Conservation (phyloP, 2,888 invertebrate species). For the Panopea generosa region DNA sequence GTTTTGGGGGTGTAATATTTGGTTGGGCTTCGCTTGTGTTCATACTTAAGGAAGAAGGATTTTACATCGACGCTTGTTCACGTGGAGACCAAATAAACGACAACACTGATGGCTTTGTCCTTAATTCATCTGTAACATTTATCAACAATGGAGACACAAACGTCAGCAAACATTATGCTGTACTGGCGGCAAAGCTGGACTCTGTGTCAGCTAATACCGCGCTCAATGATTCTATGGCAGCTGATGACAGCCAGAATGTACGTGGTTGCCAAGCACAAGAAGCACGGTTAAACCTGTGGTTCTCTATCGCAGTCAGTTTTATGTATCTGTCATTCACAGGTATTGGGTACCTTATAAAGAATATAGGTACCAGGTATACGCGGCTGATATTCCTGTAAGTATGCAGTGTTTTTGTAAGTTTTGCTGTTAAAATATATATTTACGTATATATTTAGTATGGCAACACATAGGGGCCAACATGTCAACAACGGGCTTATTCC, state of each 20-base stretch:
- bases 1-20: slow-evolving; percentile 72
- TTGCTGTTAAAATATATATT: no score
- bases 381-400: slow-evolving; percentile 57
- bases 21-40: slow-evolving; percentile 77
- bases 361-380: slow-evolving; percentile 44
- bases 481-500: no score
- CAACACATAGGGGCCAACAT: no score
- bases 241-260: neutral
- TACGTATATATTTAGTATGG: no score
- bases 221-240: slow-evolving; percentile 1
- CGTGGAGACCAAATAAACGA: neutral
- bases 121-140: no score
- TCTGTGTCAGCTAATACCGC: no score
- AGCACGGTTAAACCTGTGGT: slow-evolving; percentile 56
- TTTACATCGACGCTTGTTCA: slow-evolving; percentile 65
- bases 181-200: no score
- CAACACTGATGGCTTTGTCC: no score
- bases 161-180: no score
- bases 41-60: slow-evolving; percentile 70
- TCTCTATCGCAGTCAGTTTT: slow-evolving; percentile 57
- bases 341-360: slow-evolving; percentile 48
- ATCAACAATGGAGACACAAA: no score
- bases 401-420: no score
- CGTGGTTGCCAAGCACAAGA: slow-evolving; percentile 44
- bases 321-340: slow-evolving; percentile 57